Conservation (phyloP, 2,797 vertebrate genomes). For the Sebastes iracundus region DNA sequence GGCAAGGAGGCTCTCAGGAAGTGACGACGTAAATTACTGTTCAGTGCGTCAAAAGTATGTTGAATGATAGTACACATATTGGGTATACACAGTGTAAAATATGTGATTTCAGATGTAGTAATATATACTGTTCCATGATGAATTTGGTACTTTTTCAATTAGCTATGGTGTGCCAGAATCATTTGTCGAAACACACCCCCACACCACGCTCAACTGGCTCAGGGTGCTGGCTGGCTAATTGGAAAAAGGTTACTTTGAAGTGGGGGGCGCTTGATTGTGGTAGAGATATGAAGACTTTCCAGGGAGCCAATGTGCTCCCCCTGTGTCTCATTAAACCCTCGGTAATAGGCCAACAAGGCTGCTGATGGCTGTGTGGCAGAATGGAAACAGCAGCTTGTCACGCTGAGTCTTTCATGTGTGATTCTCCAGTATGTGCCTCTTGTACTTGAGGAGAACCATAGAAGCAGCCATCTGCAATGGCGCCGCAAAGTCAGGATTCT, state of each 20-base stretch:
- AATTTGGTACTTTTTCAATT: slow-evolving; percentile 6
- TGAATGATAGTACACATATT: too few species aligned
- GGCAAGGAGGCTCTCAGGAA: too few species aligned
- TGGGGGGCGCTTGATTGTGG: slow-evolving; percentile 53
- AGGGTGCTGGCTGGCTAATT: slow-evolving; percentile 54
- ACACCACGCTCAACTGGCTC: slow-evolving; percentile 36
- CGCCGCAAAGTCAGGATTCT: slow-evolving; percentile 43
- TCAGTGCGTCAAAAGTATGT: too few species aligned
- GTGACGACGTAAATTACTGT: too few species aligned
- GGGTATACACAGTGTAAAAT: too few species aligned
- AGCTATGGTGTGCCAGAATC: slow-evolving; percentile 4
- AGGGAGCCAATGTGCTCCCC: slow-evolving; percentile 52
- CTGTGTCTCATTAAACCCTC: slow-evolving; percentile 72
- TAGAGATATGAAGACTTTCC: slow-evolving; percentile 51
- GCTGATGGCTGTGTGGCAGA: slow-evolving; percentile 61
- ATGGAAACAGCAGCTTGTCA: slow-evolving; percentile 62
- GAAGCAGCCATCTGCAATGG: slow-evolving; percentile 58
- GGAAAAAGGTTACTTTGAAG: slow-evolving; percentile 74
- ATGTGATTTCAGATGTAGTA: background rate
- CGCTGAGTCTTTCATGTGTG: slow-evolving; percentile 74
- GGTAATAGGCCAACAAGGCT: slow-evolving; percentile 61
- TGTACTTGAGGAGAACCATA: slow-evolving; percentile 29
- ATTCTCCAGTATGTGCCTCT: slow-evolving; percentile 52
- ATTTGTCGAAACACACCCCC: slow-evolving; percentile 22
- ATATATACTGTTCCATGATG: background rate